Evolutionary conservation across 2,113 vertebrate genomes (phyloP), one percentile per base, ranked within the genome.

Genomic region (Geothlypis trichas): DNA sequence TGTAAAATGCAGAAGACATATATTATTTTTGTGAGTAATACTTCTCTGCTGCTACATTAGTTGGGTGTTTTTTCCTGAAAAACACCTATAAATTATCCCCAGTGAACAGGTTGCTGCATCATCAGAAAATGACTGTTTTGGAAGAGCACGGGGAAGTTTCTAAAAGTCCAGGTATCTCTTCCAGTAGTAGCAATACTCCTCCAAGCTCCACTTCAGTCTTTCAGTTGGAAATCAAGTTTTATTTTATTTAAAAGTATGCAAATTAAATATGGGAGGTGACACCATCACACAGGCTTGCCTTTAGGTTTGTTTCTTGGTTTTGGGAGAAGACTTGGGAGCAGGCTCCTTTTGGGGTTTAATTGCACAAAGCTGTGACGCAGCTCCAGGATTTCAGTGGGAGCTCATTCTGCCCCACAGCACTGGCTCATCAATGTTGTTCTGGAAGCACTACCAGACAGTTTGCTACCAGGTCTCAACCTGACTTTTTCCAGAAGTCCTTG

Each of bases 101-200:
- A 42, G 27, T 61, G 76, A 93, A 95, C 81, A 96, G 62, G 54
- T 89, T 86, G 81, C 93, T 84, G 44, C 47, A 76, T 95, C 94
- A 97, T 97, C 95, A 96, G 78, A 95, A 97, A 96, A 90, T 47
- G 51, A 49, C 73, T 94, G 76, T 95, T 96, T 92, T 94, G 84
- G 47, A 89, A 97, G 67, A 78, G 44, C 79, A 89, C 78, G 33
- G 10, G 20, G 84, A 86, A 69, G 11, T 95, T 89, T 77, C 13
- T 68, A 55, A 65, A 93, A 62, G 80, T 91, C 84, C 85, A 87
- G 72, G 28, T 90, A 41, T 84, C 90, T 83, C 58, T 73, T 62
- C 54, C 76, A 65, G 82, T 35, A 54, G 31, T 37, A 66, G 33
- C 62, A 76, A 44, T 10, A 77, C 11, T 75, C 51, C 81, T 93